These are phyloP conservation scores for Oxystoma pomonae DNA, from an alignment of 2,888 invertebrate genomes.

Conservation along the genomic window DNA sequence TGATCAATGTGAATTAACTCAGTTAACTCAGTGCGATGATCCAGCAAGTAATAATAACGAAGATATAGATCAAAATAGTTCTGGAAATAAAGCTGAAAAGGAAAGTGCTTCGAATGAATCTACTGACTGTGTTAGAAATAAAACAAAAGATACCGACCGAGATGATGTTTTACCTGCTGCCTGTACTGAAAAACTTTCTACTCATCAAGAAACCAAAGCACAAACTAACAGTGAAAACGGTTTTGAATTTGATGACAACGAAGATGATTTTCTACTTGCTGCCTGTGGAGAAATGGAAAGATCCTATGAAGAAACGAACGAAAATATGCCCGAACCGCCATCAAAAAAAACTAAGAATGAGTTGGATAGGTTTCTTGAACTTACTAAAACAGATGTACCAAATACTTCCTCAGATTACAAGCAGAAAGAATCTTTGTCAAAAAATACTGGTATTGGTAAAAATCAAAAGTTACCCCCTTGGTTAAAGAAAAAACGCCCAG, in stretches of 20 bases:
- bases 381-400: too few relatives aligned
- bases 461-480: background rate
- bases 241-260: conserved; percentile 7
- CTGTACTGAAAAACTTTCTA: background rate
- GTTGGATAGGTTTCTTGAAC: too few relatives aligned
- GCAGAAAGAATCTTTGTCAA: too few relatives aligned
- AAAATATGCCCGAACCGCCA: background rate
- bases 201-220: background rate
- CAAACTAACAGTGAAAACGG: conserved; percentile 4
- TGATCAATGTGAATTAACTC: background rate
- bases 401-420: too few relatives aligned
- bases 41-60: background rate
- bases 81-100: background rate
- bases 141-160: background rate
- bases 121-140: background rate
- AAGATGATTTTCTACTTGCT: conserved; percentile 14
- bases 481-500: background rate
- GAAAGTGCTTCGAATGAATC: background rate
- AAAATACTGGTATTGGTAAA: too few relatives aligned
- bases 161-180: background rate
- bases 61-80: background rate
- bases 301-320: conserved; percentile 5
- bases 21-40: background rate
- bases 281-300: conserved; percentile 22
- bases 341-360: background rate